phyloP scores from a whole-genome alignment of 2,888 invertebrate genomes.

The Troides aeacus region DNA sequence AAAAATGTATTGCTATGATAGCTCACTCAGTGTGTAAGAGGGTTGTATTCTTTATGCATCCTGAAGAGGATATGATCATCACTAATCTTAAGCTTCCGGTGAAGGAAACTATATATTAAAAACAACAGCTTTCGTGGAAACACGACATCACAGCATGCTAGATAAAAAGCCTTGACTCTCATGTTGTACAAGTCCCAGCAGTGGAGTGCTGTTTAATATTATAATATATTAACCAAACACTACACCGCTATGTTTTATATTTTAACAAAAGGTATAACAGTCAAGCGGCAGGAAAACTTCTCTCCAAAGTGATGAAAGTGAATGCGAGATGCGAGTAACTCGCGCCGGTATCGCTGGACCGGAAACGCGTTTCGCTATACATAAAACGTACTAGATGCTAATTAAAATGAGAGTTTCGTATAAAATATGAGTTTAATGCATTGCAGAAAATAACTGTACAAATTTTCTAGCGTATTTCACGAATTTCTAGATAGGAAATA shows the following conservation, averaged over 20 bases:
- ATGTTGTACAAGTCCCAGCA: no score
- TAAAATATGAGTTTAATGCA: not conserved
- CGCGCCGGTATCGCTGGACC: not conserved
- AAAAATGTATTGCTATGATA: no score
- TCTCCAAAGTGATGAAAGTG: not conserved
- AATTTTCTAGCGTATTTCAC: not conserved
- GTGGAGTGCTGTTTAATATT: no score
- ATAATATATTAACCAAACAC: not conserved
- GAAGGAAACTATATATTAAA: no score
- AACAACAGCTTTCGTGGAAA: no score
- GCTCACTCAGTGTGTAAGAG: no score
- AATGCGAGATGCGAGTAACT: not conserved
- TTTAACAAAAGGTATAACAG: not conserved
- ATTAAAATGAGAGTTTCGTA: conserved; percentile 1
- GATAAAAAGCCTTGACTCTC: no score
- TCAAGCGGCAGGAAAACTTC: not conserved
- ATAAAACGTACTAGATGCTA: conserved; percentile 1
- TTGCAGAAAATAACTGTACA: not conserved
- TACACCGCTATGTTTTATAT: not conserved
- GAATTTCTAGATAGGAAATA: no score
- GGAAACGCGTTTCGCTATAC: not conserved
- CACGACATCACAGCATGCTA: no score
- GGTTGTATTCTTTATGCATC: no score
- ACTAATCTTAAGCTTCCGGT: no score
- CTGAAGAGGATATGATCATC: no score